phyloP scores from a whole-genome alignment of 2,797 vertebrate genomes.

The Xenops minutus region DNA sequence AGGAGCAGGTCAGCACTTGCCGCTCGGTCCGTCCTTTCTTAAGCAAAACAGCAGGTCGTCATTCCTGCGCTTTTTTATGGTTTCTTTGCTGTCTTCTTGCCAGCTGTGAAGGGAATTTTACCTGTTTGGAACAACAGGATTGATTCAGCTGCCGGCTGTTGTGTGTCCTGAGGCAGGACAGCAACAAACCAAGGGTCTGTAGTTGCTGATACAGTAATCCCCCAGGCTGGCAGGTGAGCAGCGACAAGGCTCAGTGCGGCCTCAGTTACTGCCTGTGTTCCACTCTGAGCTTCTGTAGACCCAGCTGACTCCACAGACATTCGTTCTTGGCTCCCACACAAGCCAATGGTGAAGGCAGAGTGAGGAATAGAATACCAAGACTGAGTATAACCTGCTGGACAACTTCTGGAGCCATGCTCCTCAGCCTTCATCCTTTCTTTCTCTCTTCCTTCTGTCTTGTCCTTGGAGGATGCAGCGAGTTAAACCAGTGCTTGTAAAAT shows the following conservation, averaged over 20 bases:
- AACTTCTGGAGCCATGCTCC: background rate
- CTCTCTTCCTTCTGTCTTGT: background rate
- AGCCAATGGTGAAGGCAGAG: background rate
- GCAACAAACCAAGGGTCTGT: background rate
- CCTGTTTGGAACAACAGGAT: background rate
- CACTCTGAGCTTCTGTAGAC: background rate
- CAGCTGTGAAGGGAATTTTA: background rate
- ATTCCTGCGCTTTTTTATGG: background rate
- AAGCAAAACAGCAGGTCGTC: background rate
- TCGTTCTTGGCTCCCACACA: background rate
- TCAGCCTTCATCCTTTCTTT: background rate
- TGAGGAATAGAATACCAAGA: background rate
- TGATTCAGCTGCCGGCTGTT: background rate
- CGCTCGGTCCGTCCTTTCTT: fast-evolving
- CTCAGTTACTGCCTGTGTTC: background rate
- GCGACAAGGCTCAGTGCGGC: background rate
- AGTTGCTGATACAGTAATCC: background rate
- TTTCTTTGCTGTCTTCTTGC: background rate
- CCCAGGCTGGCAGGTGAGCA: background rate
- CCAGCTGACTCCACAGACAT: background rate
- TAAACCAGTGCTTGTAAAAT: background rate
- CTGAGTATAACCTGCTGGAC: background rate
- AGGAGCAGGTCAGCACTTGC: background rate
- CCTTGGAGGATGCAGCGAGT: background rate
- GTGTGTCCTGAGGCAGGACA: background rate